These are phyloP conservation scores for Elegia similella DNA, from an alignment of 2,888 invertebrate genomes.

Conservation along the genomic window DNA sequence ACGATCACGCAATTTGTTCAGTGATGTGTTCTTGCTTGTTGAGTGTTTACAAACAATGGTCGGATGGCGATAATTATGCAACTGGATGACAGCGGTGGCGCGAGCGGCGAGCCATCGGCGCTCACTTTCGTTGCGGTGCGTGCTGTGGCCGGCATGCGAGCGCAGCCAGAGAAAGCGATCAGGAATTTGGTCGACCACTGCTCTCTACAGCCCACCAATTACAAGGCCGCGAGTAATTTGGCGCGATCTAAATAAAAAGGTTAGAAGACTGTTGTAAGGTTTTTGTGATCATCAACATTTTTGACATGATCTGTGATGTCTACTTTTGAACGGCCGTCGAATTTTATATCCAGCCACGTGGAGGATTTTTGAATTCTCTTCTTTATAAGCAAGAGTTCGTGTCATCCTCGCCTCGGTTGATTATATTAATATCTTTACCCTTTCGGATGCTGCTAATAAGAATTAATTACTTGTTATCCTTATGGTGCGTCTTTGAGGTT, in stretches of 20 bases:
- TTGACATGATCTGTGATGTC: too few relatives aligned
- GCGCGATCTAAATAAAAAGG: background rate
- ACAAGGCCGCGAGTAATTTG: constrained; percentile 18
- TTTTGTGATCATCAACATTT: too few relatives aligned
- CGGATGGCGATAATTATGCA: constrained; percentile 76
- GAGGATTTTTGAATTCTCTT: too few relatives aligned
- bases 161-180: constrained; percentile 71
- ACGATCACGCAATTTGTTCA: constrained; percentile 63
- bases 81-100: constrained; percentile 66
- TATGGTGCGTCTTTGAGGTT: background rate
- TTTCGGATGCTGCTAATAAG: too few relatives aligned
- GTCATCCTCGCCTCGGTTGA: too few relatives aligned
- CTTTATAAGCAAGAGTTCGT: too few relatives aligned
- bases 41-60: constrained; percentile 78
- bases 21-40: constrained; percentile 57
- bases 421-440: too few relatives aligned
- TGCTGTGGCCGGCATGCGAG: constrained; percentile 32
- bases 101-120: constrained; percentile 42
- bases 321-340: too few relatives aligned
- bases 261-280: background rate
- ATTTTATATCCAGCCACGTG: too few relatives aligned
- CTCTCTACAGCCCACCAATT: constrained; percentile 39
- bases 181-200: constrained; percentile 71
- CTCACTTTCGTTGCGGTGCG: constrained; percentile 73
- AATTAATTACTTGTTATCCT: too few relatives aligned